phyloP scores from a whole-genome alignment of 2,113 vertebrate species.

The Macquaria australasica region DNA sequence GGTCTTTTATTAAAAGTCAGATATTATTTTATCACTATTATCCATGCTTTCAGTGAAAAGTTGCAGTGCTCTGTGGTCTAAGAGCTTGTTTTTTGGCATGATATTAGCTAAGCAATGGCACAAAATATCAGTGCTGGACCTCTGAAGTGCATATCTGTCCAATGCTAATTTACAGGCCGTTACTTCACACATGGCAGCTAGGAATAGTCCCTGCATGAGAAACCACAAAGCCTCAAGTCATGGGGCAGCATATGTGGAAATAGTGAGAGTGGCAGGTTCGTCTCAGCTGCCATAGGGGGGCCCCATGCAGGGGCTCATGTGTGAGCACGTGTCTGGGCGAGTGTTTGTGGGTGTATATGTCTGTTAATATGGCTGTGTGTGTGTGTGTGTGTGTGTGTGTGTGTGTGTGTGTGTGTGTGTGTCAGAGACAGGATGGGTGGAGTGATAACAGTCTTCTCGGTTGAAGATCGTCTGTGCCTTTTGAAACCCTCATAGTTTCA shows the following conservation, averaged over 20 bases:
- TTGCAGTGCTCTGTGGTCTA: not conserved
- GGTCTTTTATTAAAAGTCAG: slow-evolving; percentile 31
- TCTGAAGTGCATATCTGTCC: slow-evolving; percentile 22
- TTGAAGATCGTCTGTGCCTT: slow-evolving; percentile 55
- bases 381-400: slow-evolving; percentile 43
- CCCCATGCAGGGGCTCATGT: slow-evolving; percentile 23
- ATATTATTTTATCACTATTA: not conserved
- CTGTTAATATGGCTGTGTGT: slow-evolving; percentile 22
- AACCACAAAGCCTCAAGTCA: slow-evolving; percentile 62
- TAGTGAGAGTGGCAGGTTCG: slow-evolving; percentile 34
- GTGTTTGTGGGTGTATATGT: slow-evolving; percentile 31
- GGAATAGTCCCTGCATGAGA: slow-evolving; percentile 55
- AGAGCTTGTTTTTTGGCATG: not conserved
- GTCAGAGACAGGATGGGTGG: slow-evolving; percentile 74
- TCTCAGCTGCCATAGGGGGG: slow-evolving; percentile 61
- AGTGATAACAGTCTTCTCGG: slow-evolving; percentile 68
- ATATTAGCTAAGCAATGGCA: not conserved
- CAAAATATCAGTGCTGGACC: not conserved
- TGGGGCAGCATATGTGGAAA: slow-evolving; percentile 58
- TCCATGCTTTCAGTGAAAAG: not conserved
- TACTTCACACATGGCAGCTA: slow-evolving; percentile 41
- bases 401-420: slow-evolving; percentile 34
- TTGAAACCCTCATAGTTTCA: slow-evolving; percentile 51
- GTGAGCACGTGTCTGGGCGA: slow-evolving; percentile 50
- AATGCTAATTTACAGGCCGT: slow-evolving; percentile 14